Base-by-base conservation (phyloP, 2,797 vertebrate species). In the Lindbergichthys nudifrons region DNA sequence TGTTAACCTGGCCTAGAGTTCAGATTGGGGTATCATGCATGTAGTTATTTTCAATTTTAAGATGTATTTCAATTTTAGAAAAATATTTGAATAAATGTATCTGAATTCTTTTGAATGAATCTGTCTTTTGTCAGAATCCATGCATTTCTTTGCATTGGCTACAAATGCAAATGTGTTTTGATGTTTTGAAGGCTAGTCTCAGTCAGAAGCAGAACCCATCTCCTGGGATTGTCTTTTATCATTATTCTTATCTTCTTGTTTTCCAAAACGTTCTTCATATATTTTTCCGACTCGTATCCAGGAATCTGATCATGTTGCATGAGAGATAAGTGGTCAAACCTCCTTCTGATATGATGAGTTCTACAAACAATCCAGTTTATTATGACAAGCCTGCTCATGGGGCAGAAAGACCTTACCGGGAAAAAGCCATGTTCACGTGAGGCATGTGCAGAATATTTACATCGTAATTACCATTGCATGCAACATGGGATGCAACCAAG, bases 401-500 rank as follows among this genome's bases (percentile, higher is more conserved):
- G 11, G 14, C 21, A 65, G 48, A 59, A 83, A 68, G 52, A 59
- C 46, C 16, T 23, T 52, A 46, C 42, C 3, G 11, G 70, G 65
- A 65, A 65, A 72, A 11, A 72, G 62, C 48, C 12, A 47, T 36
- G 59, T 73, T 72, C 67, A 61, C 23, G 19, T 3, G 1, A 14
- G 60, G 30, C 62, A 56, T 61, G 69, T 57, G 64, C 39, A 61
- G 60, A 80, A 80, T 87, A 75, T 79, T 84, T 70, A 81, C 67
- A 32, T 47, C 45, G 21, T 51, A 86, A 83, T 83, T 58, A 78
- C 52, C 59, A 61, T 73, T 75, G 75, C 67, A 69, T 76, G 75
- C 21, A 48, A 77, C 80, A 71, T 60, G 70, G 62, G 64, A 77
- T 80, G 74, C 69, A 80, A 75, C 72, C 65, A 48, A 81, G 75